These are phyloP conservation scores for Micoletzkya japonica DNA, from an alignment of 2,888 invertebrate species.

Conservation along the genomic window DNA sequence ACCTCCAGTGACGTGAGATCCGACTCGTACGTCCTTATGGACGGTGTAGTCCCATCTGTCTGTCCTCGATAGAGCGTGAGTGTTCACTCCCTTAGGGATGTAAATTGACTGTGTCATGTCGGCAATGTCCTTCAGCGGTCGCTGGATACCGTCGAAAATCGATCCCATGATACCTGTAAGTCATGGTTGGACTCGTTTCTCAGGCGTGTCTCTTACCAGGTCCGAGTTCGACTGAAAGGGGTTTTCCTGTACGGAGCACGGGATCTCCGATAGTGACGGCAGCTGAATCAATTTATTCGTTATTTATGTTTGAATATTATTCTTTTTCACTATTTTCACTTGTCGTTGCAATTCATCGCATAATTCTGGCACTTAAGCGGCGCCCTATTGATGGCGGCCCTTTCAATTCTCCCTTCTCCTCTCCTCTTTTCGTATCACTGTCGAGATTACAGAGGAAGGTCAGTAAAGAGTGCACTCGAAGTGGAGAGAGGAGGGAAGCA, in stretches of 20 bases:
- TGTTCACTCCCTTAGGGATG: conserved; percentile 95
- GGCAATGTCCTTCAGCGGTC: conserved; percentile 91
- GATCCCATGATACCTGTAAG: conserved; percentile 81
- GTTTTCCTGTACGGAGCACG: conserved; percentile 95
- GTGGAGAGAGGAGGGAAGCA: not conserved
- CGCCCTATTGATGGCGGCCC: not conserved
- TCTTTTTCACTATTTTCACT: not conserved
- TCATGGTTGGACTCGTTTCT: not conserved
- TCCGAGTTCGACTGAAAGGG: conserved; percentile 95
- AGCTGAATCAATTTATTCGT: conserved; percentile 68
- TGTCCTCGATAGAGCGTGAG: conserved; percentile 83
- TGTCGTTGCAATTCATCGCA: not conserved
- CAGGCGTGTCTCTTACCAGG: conserved; percentile 73
- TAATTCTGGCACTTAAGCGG: not conserved
- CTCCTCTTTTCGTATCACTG: not conserved
- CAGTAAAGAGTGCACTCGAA: not conserved
- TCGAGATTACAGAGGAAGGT: not conserved
- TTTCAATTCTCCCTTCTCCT: not conserved
- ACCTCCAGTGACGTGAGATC: conserved; percentile 91
- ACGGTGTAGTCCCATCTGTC: conserved; percentile 90
- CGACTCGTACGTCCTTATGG: conserved; percentile 71
- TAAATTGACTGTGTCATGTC: conserved; percentile 93
- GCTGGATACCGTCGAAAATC: conserved; percentile 99
- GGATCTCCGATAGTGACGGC: conserved; percentile 99
- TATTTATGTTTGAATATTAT: not conserved